Conservation (phyloP, 1,140 invertebrate species). For the Bicyclus anynana region DNA sequence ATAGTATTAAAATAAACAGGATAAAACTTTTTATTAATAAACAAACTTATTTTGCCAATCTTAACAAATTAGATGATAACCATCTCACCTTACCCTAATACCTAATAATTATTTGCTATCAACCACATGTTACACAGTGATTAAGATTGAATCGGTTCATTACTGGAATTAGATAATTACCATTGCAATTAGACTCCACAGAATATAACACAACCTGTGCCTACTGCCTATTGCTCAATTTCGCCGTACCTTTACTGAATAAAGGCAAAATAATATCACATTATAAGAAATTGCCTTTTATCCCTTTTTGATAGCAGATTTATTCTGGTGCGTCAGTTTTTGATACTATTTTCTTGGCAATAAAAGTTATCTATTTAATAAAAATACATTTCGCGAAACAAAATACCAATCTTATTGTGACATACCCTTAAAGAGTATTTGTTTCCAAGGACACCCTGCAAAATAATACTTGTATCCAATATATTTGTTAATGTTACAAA, state of each 20-base stretch:
- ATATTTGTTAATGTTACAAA: slow-evolving; percentile 39
- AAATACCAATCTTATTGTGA: slow-evolving; percentile 2
- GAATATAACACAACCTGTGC: not conserved
- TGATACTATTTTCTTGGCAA: not conserved
- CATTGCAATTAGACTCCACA: slow-evolving; percentile 8
- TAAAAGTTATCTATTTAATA: not conserved
- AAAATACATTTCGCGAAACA: not conserved
- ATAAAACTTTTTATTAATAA: too few relatives aligned
- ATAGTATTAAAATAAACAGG: too few relatives aligned
- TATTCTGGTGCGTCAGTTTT: not conserved
- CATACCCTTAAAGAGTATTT: not conserved
- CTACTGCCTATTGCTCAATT: not conserved
- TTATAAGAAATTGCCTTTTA: not conserved
- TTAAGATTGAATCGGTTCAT: slow-evolving; percentile 14
- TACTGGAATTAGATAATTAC: slow-evolving; percentile 9
- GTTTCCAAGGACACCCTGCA: slow-evolving; percentile 7
- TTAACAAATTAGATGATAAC: too few relatives aligned
- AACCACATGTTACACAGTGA: slow-evolving; percentile 5
- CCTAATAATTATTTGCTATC: too few relatives aligned
- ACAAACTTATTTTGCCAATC: too few relatives aligned
- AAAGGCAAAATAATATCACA: not conserved
- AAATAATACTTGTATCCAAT: slow-evolving; percentile 26
- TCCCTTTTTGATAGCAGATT: not conserved
- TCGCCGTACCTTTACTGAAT: too few relatives aligned
- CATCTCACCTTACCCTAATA: too few relatives aligned